Percentiles rank a stretch among this genome's conserved stretches.
Conservation (phyloP, 1,140 invertebrate species). For the Ceratoteleas bidentatus region DNA sequence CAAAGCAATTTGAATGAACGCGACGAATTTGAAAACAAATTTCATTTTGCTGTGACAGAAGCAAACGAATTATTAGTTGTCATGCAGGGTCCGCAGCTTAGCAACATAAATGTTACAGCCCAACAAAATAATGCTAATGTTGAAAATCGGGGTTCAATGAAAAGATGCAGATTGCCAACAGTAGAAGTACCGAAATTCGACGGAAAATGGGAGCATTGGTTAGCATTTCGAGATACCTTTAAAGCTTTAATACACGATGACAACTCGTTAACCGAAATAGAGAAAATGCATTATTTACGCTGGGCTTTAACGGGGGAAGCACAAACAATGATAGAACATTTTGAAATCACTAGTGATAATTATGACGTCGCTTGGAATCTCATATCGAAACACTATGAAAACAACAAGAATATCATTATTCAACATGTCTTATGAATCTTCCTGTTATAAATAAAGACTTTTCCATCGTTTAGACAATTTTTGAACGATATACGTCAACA, state of each 20-base stretch:
- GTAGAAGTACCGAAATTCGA: conserved; percentile 66
- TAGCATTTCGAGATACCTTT: conserved; percentile 30
- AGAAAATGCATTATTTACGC: conserved; percentile 7
- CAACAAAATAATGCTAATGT: background rate
- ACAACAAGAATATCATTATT: conserved; percentile 59
- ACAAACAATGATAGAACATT: conserved; percentile 22
- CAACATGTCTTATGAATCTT: conserved; percentile 61
- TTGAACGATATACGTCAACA: conserved; percentile 12
- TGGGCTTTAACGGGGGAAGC: conserved; percentile 5
- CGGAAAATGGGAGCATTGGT: conserved; percentile 31
- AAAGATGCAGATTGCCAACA: conserved; percentile 5
- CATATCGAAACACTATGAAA: conserved; percentile 65
- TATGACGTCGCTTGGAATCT: conserved; percentile 68
- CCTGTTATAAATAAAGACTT: conserved; percentile 26
- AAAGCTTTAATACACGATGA: conserved; percentile 11
- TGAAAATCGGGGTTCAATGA: no score
- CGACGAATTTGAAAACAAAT: background rate
- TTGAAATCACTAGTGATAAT: conserved; percentile 55
- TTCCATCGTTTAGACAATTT: conserved; percentile 28
- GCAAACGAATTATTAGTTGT: no score
- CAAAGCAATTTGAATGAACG: background rate
- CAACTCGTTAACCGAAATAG: conserved; percentile 2
- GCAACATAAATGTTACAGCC: background rate
- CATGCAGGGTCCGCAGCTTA: background rate
- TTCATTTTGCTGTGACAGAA: no score